phyloP scores from a whole-genome alignment of 2,888 invertebrate genomes.

The Watsonalla binaria region DNA sequence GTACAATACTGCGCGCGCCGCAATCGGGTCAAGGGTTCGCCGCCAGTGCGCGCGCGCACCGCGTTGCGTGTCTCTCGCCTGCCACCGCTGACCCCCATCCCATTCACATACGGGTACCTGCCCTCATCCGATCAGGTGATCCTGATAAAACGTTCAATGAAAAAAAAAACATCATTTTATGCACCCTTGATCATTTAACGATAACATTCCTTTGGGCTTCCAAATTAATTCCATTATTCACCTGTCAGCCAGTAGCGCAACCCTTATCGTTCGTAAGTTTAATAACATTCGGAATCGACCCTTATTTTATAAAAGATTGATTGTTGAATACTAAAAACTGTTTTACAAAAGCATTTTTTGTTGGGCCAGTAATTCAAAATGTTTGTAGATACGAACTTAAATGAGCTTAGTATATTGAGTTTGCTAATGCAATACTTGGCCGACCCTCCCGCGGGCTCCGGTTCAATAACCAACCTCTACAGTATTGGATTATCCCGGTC shows the following conservation, averaged over 20 bases:
- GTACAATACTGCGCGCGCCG: constrained; percentile 66
- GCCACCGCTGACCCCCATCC: constrained; percentile 23
- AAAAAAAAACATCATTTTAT: constrained; percentile 45
- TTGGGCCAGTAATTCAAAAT: constrained; percentile 12
- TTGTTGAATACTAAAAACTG: background rate
- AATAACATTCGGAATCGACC: constrained; percentile 37
- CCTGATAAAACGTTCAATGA: constrained; percentile 33
- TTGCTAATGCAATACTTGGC: background rate
- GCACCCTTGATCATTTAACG: constrained; percentile 55
- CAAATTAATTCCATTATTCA: constrained; percentile 56
- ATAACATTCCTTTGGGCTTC: constrained; percentile 49
- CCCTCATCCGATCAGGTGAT: constrained; percentile 65
- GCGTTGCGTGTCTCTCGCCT: constrained; percentile 12
- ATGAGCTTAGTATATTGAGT: too few relatives aligned
- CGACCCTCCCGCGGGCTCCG: constrained; percentile 25
- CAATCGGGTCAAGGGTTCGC: constrained; percentile 74
- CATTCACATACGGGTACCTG: constrained; percentile 53
- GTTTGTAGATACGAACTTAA: constrained; percentile 8
- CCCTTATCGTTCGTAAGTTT: constrained; percentile 42
- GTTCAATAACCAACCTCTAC: constrained; percentile 47
- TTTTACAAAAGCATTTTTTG: background rate
- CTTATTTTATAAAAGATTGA: background rate
- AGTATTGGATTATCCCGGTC: constrained; percentile 54
- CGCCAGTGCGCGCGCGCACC: constrained; percentile 18
- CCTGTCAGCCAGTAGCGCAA: constrained; percentile 63